Percentiles rank a stretch among this genome's conserved stretches.
Evolutionary conservation across 2,113 vertebrate species (phyloP).

Genomic region (Erythrolamprus reginae): DNA sequence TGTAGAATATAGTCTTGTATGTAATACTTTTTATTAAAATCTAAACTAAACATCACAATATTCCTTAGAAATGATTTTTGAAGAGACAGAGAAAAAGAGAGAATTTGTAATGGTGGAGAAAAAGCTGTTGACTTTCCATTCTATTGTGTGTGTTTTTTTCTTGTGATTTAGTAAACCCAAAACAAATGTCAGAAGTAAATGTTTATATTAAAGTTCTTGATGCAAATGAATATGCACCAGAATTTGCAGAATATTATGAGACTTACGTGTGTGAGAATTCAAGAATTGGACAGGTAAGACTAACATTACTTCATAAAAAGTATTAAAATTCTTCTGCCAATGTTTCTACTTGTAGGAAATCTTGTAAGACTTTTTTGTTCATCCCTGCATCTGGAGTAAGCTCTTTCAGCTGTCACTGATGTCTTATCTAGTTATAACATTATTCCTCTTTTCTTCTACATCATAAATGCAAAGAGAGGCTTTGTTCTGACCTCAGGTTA

Average conservation of each 20-base stretch:
- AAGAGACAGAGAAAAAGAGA: not conserved
- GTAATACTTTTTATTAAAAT: not conserved
- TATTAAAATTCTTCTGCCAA: not conserved
- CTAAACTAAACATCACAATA: not conserved
- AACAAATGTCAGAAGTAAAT: conserved; percentile 73
- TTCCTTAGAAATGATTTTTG: not conserved
- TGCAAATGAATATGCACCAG: conserved; percentile 88
- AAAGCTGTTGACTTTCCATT: conserved; percentile 2
- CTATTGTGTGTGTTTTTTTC: conserved; percentile 2
- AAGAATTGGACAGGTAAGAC: conserved; percentile 78
- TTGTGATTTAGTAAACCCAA: conserved; percentile 69
- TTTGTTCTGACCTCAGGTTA: not conserved
- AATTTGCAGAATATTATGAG: conserved; percentile 79
- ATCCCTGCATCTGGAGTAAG: not conserved
- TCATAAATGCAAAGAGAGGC: not conserved
- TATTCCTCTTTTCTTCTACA: not conserved
- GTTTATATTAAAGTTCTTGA: conserved; percentile 85
- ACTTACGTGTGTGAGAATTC: conserved; percentile 91
- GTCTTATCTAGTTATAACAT: not conserved
- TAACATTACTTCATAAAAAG: not conserved
- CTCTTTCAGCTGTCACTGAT: not conserved
- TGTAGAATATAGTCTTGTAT: not conserved
- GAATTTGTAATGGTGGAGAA: not conserved
- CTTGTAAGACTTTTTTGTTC: not conserved
- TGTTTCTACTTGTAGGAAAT: not conserved